Conservation (phyloP, 2,888 invertebrate genomes). For the Netelia fuscicornis region DNA sequence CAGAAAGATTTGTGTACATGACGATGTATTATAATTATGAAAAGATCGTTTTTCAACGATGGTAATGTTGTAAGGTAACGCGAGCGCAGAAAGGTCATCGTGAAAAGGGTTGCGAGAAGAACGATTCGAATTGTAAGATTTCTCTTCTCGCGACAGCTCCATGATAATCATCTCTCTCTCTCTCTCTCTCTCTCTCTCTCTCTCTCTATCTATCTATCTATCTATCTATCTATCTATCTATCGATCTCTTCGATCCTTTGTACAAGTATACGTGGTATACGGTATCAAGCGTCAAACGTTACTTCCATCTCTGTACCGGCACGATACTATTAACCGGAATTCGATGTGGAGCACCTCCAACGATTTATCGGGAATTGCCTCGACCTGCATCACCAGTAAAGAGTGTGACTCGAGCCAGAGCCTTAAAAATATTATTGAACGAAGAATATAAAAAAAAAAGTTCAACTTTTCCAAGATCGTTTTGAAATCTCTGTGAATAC, state of each 20-base stretch:
- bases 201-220: too few species aligned
- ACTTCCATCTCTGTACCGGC: background rate
- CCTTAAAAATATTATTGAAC: slow-evolving; percentile 46
- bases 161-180: slow-evolving; percentile 18
- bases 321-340: background rate
- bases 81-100: slow-evolving; percentile 20
- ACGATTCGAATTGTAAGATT: background rate
- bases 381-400: slow-evolving; percentile 66
- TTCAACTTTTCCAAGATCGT: background rate
- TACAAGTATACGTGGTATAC: slow-evolving; percentile 20
- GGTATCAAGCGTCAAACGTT: background rate
- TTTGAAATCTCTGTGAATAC: too few species aligned
- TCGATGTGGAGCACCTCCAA: slow-evolving; percentile 30
- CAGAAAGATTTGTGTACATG: slow-evolving; percentile 28
- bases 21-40: slow-evolving; percentile 9
- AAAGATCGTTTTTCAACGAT: background rate
- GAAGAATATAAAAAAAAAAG: background rate
- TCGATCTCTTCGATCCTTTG: slow-evolving; percentile 12
- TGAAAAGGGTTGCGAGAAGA: background rate
- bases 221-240: background rate
- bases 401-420: slow-evolving; percentile 69
- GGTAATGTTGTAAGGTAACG: slow-evolving; percentile 42
- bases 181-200: slow-evolving; percentile 11
- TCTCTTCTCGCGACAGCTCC: background rate
- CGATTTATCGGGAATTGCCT: slow-evolving; percentile 17